phyloP scores from a whole-genome alignment of 53 echinoderm and acorn worm genomes.

The Temnopleurus reevesii region DNA sequence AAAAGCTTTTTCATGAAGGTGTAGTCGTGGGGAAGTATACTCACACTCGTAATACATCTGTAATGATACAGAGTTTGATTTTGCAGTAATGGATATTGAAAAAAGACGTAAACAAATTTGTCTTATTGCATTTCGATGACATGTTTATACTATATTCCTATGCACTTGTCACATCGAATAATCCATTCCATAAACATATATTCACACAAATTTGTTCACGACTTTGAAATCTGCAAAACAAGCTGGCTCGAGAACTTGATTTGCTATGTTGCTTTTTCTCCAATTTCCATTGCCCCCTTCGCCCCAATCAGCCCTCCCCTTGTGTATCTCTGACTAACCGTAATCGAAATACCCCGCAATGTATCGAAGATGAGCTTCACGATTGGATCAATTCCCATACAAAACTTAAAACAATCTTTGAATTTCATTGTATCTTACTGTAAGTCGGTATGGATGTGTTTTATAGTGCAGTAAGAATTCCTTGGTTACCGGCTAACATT shows the following conservation, averaged over 20 bases:
- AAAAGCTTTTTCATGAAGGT: too few relatives aligned
- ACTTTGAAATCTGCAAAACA: not conserved
- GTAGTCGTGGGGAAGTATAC: too few relatives aligned
- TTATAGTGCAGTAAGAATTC: too few relatives aligned
- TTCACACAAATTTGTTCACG: not conserved
- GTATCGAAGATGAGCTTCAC: conserved; percentile 7
- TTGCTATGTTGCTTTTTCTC: conserved; percentile 41
- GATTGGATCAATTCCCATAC: not conserved
- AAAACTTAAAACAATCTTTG: not conserved
- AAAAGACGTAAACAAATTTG: not conserved
- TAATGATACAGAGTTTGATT: not conserved
- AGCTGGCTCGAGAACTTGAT: not conserved
- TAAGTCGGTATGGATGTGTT: too few relatives aligned
- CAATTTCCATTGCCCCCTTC: conserved; percentile 49
- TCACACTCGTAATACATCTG: too few relatives aligned
- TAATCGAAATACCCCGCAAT: conserved; percentile 39
- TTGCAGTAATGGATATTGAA: not conserved
- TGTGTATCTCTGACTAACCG: not conserved
- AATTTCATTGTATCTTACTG: too few relatives aligned
- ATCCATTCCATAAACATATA: conserved; percentile 1
- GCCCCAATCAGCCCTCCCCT: conserved; percentile 20
- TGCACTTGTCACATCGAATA: conserved; percentile 19
- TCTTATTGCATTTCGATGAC: conserved; percentile 14
- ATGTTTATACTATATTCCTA: not conserved
- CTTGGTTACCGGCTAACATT: too few relatives aligned